Evolutionary conservation across 2,888 invertebrate species (phyloP).

Genomic region (Osedax frankpressi): DNA sequence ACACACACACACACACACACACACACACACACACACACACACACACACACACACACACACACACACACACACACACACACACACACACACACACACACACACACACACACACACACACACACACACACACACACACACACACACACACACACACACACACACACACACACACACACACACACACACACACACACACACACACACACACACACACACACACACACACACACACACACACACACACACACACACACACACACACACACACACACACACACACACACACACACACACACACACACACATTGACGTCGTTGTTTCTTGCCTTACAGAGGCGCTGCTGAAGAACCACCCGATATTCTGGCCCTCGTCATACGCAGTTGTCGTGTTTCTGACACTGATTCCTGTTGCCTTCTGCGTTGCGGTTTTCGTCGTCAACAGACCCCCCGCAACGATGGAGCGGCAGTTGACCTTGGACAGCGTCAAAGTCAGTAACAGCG

Average conservation of each 20-base stretch:
- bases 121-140: neutral
- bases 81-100: neutral
- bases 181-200: neutral
- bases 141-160: neutral
- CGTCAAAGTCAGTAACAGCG: neutral
- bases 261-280: neutral
- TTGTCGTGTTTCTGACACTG: too few species aligned
- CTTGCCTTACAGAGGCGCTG: too few species aligned
- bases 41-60: neutral
- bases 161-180: neutral
- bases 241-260: neutral
- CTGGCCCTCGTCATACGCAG: too few species aligned
- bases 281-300: neutral
- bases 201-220: neutral
- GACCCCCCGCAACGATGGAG: too few species aligned
- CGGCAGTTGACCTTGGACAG: neutral
- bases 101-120: slow-evolving; percentile 1
- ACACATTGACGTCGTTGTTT: neutral
- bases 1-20: slow-evolving; percentile 1
- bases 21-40: neutral
- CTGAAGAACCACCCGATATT: too few species aligned
- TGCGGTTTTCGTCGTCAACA: too few species aligned
- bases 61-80: neutral
- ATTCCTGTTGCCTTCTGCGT: too few species aligned
- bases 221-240: slow-evolving; percentile 1